Conservation (phyloP, 2,888 invertebrate species). For the Trachelus stipa region DNA sequence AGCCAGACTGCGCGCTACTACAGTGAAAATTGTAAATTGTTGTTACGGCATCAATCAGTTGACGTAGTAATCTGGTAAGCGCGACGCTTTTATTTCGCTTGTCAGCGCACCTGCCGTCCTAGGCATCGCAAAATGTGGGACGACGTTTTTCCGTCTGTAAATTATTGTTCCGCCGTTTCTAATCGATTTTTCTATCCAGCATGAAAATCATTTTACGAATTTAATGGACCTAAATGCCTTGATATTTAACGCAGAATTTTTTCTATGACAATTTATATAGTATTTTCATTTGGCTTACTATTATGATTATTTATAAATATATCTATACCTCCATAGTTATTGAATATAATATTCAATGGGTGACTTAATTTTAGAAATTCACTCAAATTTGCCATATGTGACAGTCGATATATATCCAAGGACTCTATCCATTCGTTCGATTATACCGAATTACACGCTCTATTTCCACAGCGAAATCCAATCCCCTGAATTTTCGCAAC, state of each 20-base stretch:
- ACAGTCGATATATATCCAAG: background rate
- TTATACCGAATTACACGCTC: conserved; percentile 3
- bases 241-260: background rate
- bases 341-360: background rate
- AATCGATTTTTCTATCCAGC: background rate
- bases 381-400: background rate
- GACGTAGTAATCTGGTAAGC: conserved; percentile 54
- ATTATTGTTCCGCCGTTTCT: background rate
- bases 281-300: background rate
- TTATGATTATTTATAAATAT: background rate
- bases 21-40: conserved; percentile 37
- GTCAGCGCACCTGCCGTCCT: conserved; percentile 61
- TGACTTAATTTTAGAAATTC: background rate
- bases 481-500: conserved; percentile 2
- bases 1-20: conserved; percentile 27
- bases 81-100: conserved; percentile 57
- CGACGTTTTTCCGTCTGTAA: background rate
- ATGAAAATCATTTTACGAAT: background rate
- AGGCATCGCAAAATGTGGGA: conserved; percentile 9
- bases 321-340: background rate
- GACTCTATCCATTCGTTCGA: background rate
- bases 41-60: conserved; percentile 58
- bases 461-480: background rate
- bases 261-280: background rate
- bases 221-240: background rate